Evolutionary conservation across 1,140 invertebrate genomes (phyloP), one percentile per base, ranked within the genome.

Genomic region (Solen grandis): DNA sequence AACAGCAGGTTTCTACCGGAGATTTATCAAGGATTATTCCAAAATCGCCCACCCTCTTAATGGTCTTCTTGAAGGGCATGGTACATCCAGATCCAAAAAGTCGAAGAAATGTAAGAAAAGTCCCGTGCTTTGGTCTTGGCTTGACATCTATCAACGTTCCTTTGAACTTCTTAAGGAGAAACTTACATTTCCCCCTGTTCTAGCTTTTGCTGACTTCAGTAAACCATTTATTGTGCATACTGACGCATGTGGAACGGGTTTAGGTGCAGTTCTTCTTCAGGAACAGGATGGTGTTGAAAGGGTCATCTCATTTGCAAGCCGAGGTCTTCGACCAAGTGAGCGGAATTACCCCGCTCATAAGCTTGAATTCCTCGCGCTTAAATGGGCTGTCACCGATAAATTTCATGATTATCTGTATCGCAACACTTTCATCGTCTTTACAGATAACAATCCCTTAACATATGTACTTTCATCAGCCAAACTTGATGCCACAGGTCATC

Each of bases 261-360:
- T 89, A 29, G 88, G 88, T 19, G 85, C 83, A 16, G 87, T 88
- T 1, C 14, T 52, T 29, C 81, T 66, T 60, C 75, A 69, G 33
- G 46, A 79, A 35, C 57, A 72, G 25, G 38, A 79, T 16, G 81
- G 68, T 52, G 25, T 46, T 16, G 14, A 16, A 27, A 5, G 50
- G 22, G 70, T 68, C 8, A 60, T 72, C 2, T 38, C 52, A 31
- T 79, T 66, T 57, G 81, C 81, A 8, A 79, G 38, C 31, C 62
- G 75, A 0, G 8, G 36, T 63, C 36, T 83, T 16, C 41, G 10
- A 60, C 36, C 46, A 1, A 52, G 14, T 25, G 59, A 81, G 55
- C 29, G 55, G 46, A 74, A 81, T 35, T 74, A 81, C 57, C 33
- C 57, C 5, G 69, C 41, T 19, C 59, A 74, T 35, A 60, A 66